A percentile compares a stretch with the other conserved stretches of the same genome.
Conservation (phyloP, 2,888 invertebrate genomes). For the Danaus chrysippus region DNA sequence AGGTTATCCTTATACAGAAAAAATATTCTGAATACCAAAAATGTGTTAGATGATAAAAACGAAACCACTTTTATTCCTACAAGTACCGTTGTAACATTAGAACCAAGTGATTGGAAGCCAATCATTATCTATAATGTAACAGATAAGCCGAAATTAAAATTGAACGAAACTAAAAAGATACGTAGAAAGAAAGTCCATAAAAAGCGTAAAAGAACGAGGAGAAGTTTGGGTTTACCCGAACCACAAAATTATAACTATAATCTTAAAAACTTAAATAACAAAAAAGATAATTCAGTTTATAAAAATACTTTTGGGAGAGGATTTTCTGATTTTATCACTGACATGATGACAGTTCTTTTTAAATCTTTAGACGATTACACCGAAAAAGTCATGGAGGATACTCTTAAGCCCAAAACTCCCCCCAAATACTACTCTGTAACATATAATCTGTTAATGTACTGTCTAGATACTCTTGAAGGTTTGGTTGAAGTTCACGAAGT, state of each 20-base stretch:
- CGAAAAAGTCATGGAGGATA: conserved; percentile 45
- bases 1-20: conserved; percentile 52
- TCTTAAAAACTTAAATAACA: background rate
- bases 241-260: conserved; percentile 6
- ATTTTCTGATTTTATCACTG: conserved; percentile 46
- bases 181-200: conserved; percentile 42
- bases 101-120: conserved; percentile 62
- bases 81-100: conserved; percentile 25
- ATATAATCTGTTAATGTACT: conserved; percentile 55
- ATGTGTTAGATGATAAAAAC: conserved; percentile 33
- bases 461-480: conserved; percentile 58
- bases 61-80: conserved; percentile 32
- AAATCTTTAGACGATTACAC: conserved; percentile 46
- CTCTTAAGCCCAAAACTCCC: conserved; percentile 46
- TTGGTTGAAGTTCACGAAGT: conserved; percentile 50
- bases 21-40: conserved; percentile 39
- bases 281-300: background rate
- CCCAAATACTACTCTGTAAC: conserved; percentile 56
- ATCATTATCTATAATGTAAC: conserved; percentile 50
- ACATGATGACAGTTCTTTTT: conserved; percentile 43
- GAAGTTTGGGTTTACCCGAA: conserved; percentile 35
- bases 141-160: conserved; percentile 30
- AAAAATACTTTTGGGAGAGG: conserved; percentile 34
- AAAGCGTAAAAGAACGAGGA: conserved; percentile 46
- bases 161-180: conserved; percentile 34